Evolutionary conservation across 2,888 invertebrate genomes (phyloP).

Genomic region (Trissolcus brochymenae): DNA sequence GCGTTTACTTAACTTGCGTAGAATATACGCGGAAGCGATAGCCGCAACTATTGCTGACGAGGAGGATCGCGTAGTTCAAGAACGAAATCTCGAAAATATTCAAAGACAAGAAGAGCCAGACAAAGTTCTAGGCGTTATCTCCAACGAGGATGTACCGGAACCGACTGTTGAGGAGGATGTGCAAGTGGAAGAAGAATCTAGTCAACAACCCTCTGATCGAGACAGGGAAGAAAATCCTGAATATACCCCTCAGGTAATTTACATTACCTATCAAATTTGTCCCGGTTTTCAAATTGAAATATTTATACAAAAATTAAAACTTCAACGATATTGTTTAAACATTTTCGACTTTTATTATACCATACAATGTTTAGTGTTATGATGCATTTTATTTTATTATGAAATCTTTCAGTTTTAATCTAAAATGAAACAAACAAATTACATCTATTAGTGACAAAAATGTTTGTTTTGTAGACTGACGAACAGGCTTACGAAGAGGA

Average conservation of each 20-base stretch:
- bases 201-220: conserved; percentile 64
- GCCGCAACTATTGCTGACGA: conserved; percentile 66
- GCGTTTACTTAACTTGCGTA: conserved; percentile 61
- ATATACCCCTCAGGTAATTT: conserved; percentile 65
- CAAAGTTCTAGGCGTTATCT: conserved; percentile 79
- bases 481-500: conserved; percentile 29
- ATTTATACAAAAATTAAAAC: too few relatives aligned
- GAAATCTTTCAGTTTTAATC: too few relatives aligned
- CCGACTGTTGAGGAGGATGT: conserved; percentile 32
- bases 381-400: too few relatives aligned
- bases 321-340: too few relatives aligned
- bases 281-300: background rate
- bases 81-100: conserved; percentile 78
- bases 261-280: background rate
- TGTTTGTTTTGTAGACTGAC: conserved; percentile 7
- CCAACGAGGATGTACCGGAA: conserved; percentile 56
- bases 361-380: too few relatives aligned
- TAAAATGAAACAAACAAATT: background rate
- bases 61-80: conserved; percentile 77
- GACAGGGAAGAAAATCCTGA: conserved; percentile 70
- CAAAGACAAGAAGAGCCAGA: conserved; percentile 82
- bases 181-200: conserved; percentile 61
- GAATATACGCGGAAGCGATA: conserved; percentile 65
- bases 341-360: too few relatives aligned
- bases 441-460: background rate